Evolutionary conservation across 1,140 invertebrate genomes (phyloP).

Genomic region (Drosophila kepulauana): DNA sequence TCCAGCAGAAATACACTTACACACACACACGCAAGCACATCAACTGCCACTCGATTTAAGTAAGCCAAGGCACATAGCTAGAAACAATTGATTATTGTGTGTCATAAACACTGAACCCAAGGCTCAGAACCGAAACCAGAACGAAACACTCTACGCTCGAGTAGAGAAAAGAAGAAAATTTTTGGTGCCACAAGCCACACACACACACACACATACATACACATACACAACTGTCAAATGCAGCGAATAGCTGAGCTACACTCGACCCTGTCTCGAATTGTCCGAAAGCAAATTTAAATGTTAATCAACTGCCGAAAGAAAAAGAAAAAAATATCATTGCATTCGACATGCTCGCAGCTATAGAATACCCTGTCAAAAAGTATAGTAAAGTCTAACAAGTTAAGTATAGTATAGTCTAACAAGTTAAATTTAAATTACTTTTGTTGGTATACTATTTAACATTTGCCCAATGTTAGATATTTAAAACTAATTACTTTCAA

Average conservation of each 20-base stretch:
- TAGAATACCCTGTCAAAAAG: neutral
- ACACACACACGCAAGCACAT: constrained; percentile 13
- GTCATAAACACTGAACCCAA: constrained; percentile 70
- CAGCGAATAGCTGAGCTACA: constrained; percentile 43
- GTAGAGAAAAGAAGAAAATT: constrained; percentile 53
- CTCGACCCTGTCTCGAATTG: constrained; percentile 44
- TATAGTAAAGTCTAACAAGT: neutral
- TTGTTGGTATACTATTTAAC: too few species aligned
- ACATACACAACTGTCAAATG: constrained; percentile 68
- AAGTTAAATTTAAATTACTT: too few species aligned
- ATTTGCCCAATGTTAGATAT: too few species aligned
- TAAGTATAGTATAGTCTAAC: neutral
- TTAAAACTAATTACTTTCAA: too few species aligned
- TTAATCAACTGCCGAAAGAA: constrained; percentile 72
- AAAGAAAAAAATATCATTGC: constrained; percentile 33
- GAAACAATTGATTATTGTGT: constrained; percentile 81
- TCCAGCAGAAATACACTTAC: constrained; percentile 44
- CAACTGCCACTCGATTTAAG: constrained; percentile 39
- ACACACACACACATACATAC: constrained; percentile 1
- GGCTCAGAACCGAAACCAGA: constrained; percentile 1
- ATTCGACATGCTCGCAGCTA: neutral
- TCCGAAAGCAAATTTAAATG: constrained; percentile 78
- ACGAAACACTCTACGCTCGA: constrained; percentile 40
- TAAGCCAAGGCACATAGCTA: constrained; percentile 52
- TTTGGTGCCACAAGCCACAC: constrained; percentile 44